Evolutionary conservation across 2,797 vertebrate genomes (phyloP), one percentile per base, ranked within the genome.

Genomic region (Phalanger gymnotis): DNA sequence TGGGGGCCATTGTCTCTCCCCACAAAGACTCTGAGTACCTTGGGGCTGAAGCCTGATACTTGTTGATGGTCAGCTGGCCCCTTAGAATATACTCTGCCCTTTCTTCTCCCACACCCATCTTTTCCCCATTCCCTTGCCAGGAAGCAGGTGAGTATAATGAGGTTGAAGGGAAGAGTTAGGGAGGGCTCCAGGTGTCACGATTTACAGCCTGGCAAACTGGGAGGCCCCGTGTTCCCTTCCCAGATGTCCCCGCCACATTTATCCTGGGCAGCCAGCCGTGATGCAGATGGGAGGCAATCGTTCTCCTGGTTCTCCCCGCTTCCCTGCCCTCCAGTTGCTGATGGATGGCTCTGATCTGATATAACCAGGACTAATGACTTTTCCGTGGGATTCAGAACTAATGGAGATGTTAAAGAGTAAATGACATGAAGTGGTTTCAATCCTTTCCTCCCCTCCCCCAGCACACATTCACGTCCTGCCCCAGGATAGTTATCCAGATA

Each of bases 281-380:
- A 47, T 87, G 89, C 90, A 53, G 58, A 25, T 87, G 53, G 94
- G 54, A 0, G 2, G 55, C 47, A 22, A 57, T 22, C 13, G 25
- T 94, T 94, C 95, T 96, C 66, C 95, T 93, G 47, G 95, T 94
- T 73, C 54, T 55, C 40, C 47, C 90, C 53, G 19, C 47, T 28
- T 51, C 92, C 51, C 58, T 81, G 94, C 89, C 7, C 31, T 53
- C 52, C 25, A 9, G 52, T 81, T 47, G 28, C 91, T 91, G 93
- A 91, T 94, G 91, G 90, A 95, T 95, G 95, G 52, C 96, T 58
- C 90, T 47, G 89, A 73, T 93, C 94, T 55, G 95, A 94, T 95
- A 92, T 55, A 94, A 93, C 90, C 66, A 91, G 94, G 57, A 27
- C 93, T 97, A 96, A 97, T 96, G 92, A 93, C 90, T 96, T 97